Conservation (phyloP, 2,888 invertebrate species). For the Dynastes maya region DNA sequence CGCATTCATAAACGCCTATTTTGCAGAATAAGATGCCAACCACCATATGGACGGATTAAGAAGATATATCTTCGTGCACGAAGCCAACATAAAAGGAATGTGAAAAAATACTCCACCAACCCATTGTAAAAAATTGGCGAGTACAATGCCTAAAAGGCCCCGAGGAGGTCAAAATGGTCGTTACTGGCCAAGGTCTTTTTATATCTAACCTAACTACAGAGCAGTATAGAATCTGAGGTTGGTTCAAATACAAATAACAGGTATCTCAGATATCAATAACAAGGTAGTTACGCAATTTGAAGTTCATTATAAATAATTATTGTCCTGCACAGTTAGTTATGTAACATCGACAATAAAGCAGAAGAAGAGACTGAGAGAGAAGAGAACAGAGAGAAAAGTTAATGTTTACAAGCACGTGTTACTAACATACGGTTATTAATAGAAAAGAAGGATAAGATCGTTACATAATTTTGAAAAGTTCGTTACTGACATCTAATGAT, state of each 20-base stretch:
- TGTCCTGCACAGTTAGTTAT: conserved; percentile 34
- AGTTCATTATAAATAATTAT: conserved; percentile 35
- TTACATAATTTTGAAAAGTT: conserved; percentile 36
- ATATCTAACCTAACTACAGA: no score
- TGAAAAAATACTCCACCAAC: no score
- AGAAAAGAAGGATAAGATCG: conserved; percentile 18
- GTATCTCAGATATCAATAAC: conserved; percentile 16
- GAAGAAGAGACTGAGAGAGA: background rate
- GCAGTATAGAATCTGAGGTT: background rate
- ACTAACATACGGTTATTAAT: conserved; percentile 37
- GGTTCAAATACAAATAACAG: background rate
- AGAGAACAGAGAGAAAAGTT: conserved; percentile 11
- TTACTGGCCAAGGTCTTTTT: no score
- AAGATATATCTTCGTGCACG: no score
- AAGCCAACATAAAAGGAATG: no score
- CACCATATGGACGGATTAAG: no score
- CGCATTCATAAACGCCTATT: no score
- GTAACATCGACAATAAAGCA: conserved; percentile 13
- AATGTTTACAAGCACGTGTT: conserved; percentile 47
- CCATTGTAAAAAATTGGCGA: no score
- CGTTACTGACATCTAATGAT: background rate
- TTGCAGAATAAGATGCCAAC: no score
- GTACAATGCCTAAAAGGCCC: no score
- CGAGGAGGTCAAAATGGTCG: no score
- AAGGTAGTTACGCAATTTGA: conserved; percentile 30